Conservation (phyloP, 2,113 vertebrate species). For the Pangasianodon hypophthalmus region DNA sequence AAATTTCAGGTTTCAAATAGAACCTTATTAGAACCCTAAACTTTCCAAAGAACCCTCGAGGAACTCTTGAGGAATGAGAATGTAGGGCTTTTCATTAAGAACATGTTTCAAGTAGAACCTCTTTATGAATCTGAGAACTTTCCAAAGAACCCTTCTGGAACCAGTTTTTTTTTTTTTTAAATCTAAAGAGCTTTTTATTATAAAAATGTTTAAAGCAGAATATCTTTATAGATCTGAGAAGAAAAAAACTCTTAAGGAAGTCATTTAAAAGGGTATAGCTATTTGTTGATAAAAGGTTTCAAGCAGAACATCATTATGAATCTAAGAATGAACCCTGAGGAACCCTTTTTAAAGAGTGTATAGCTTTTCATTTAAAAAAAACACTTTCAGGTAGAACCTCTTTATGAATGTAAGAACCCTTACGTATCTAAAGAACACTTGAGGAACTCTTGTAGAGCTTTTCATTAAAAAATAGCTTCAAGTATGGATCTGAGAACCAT, state of each 20-base stretch:
- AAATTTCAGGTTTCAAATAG: not conserved
- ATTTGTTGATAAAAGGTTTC: not conserved
- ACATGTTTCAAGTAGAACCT: not conserved
- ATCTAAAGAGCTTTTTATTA: not conserved
- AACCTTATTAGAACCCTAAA: not conserved
- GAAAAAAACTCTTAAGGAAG: not conserved
- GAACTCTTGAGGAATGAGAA: not conserved
- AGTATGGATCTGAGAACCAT: not conserved
- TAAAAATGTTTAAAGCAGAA: not conserved
- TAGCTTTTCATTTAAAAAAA: not conserved
- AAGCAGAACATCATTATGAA: not conserved
- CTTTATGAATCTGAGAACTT: not conserved
- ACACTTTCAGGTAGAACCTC: not conserved
- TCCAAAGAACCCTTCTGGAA: not conserved
- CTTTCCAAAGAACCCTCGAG: not conserved
- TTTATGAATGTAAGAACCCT: not conserved
- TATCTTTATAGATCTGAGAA: not conserved
- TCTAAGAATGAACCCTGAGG: not conserved
- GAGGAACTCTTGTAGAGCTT: not conserved
- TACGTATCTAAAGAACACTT: not conserved
- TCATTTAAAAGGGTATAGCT: not conserved
- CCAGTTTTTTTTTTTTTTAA: not conserved
- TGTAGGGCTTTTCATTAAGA: not conserved
- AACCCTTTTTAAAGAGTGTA: not conserved
- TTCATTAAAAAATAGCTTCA: not conserved